phyloP scores from a whole-genome alignment of 2,113 vertebrate genomes.

The Rhineura floridana region DNA sequence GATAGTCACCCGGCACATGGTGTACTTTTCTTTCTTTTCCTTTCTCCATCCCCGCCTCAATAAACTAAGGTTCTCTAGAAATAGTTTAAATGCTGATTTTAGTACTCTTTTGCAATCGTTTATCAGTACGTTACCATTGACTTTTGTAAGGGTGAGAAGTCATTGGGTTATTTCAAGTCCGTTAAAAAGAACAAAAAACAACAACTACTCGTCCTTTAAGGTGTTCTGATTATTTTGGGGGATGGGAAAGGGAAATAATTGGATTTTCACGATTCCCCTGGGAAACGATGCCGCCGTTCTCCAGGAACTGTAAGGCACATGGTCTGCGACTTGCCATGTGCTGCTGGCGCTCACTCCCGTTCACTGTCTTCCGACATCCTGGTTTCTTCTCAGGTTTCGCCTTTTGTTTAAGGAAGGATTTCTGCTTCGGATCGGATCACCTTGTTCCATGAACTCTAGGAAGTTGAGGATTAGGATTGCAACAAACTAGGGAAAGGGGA shows the following conservation, averaged over 20 bases:
- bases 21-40: no score
- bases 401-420: conserved; percentile 26
- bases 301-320: conserved; percentile 21
- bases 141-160: neutral
- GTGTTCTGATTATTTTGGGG: neutral
- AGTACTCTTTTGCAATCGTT: neutral
- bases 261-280: neutral
- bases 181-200: no score
- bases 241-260: neutral
- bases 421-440: conserved; percentile 17
- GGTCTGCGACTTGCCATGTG: conserved; percentile 32
- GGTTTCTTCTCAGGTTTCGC: conserved; percentile 27
- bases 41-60: neutral
- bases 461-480: conserved; percentile 1
- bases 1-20: neutral
- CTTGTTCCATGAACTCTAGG: neutral
- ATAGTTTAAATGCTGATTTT: neutral
- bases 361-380: neutral
- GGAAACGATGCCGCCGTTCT: conserved; percentile 7
- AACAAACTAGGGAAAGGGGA: neutral
- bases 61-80: neutral
- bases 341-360: conserved; percentile 5
- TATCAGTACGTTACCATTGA: no score
- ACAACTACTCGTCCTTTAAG: neutral
- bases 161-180: no score